Conservation (phyloP, 2,888 invertebrate genomes). For the Artemia sinica region DNA sequence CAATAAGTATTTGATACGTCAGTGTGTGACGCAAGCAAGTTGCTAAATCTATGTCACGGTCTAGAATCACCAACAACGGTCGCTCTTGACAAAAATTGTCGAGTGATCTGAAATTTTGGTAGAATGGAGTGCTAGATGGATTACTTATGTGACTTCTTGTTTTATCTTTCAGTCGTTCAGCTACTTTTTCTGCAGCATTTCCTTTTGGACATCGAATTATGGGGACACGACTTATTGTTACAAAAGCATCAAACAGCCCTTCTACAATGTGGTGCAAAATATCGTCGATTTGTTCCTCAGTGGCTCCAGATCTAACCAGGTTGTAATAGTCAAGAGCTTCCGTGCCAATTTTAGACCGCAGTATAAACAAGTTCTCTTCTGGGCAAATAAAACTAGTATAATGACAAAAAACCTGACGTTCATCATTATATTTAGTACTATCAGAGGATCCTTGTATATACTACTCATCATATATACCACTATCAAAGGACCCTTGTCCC, state of each 20-base stretch:
- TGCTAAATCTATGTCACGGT: slow-evolving; percentile 87
- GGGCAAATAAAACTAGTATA: slow-evolving; percentile 94
- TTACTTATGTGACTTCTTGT: slow-evolving; percentile 90
- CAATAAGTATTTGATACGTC: slow-evolving; percentile 96
- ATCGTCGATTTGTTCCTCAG: slow-evolving; percentile 83
- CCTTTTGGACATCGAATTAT: slow-evolving; percentile 79
- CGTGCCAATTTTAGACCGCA: slow-evolving; percentile 75
- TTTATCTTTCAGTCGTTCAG: slow-evolving; percentile 89
- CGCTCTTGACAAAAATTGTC: slow-evolving; percentile 43
- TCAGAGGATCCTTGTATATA: too few species aligned
- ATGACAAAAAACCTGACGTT: slow-evolving; percentile 70
- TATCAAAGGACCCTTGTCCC: slow-evolving; percentile 62
- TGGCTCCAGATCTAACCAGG: slow-evolving; percentile 79
- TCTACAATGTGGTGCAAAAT: slow-evolving; percentile 90
- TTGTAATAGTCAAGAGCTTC: slow-evolving; percentile 30
- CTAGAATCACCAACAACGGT: slow-evolving; percentile 75
- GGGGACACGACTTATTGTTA: slow-evolving; percentile 82
- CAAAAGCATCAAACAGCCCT: slow-evolving; percentile 90
- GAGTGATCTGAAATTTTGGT: slow-evolving; percentile 49
- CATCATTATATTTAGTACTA: neutral
- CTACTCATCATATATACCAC: neutral
- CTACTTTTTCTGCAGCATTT: slow-evolving; percentile 96
- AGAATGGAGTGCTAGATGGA: slow-evolving; percentile 85
- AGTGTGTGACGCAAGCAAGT: slow-evolving; percentile 97
- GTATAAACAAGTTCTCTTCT: slow-evolving; percentile 89